Evolutionary conservation across 2,797 vertebrate genomes (phyloP).

Genomic region (Cygnus olor): DNA sequence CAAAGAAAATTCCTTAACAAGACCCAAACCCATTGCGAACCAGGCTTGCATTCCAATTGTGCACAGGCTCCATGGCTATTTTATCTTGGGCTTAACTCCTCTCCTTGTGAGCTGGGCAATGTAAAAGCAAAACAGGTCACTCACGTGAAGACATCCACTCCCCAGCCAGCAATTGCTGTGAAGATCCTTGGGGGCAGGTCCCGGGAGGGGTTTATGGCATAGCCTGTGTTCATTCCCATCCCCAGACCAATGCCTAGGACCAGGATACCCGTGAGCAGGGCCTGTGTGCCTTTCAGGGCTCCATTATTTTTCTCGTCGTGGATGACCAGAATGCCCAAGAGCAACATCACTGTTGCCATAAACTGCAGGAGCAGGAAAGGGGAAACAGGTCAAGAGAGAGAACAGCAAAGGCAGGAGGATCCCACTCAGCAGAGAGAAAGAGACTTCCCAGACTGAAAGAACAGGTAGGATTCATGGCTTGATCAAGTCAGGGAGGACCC

Average conservation of each 20-base stretch:
- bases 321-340: conserved; percentile 76
- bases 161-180: conserved; percentile 81
- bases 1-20: neutral
- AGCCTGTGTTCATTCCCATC: conserved; percentile 82
- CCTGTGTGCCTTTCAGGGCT: conserved; percentile 47
- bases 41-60: neutral
- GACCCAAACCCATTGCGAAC: neutral
- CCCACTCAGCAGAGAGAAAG: neutral
- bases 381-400: neutral
- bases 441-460: neutral
- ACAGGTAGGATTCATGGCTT: neutral
- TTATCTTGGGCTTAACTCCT: neutral
- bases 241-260: conserved; percentile 75
- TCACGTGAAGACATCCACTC: conserved; percentile 78
- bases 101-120: neutral
- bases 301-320: conserved; percentile 65
- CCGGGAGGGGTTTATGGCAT: conserved; percentile 81
- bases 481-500: neutral
- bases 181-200: conserved; percentile 83
- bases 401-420: neutral
- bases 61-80: neutral
- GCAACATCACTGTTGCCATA: conserved; percentile 6
- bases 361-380: conserved; percentile 51
- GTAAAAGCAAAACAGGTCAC: neutral
- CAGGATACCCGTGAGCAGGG: conserved; percentile 75